Evolutionary conservation across 2,888 invertebrate genomes (phyloP), one percentile per base, ranked within the genome.

Genomic region (Nudaria mundana): DNA sequence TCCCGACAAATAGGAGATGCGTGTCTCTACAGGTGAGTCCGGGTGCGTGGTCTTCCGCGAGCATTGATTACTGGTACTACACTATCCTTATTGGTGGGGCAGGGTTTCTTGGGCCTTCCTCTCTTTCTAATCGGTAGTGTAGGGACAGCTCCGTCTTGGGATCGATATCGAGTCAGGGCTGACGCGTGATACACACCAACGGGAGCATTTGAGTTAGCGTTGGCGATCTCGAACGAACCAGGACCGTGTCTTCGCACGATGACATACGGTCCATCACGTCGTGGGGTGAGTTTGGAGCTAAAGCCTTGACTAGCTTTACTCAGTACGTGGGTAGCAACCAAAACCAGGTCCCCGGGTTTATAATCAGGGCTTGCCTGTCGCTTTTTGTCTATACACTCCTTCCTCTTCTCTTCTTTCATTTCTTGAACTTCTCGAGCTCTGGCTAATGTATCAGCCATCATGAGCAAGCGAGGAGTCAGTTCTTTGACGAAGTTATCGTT

Each of bases 211-310:
- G 15, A 14, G 3, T 1, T 3, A 2, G 13, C 28, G 4, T 3
- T 4, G n/a, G 15, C 15, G 8, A 28, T 8, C 3, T 14, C 7
- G 14, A 7, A 45, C 1, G 45, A 45, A 0, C 34, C 1, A 1
- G 39, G 39, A 0, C 44, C 44, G 13, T 38, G 38, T 1, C 26
- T 3, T 0, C 23, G 0, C 0, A 28, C 0, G 0, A 48, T 37
- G 0, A 40, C 5, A 5, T 49, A 44, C 5, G 46, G 46, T 0
- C 46, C 48, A 12, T 48, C 46, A 11, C 52, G 16, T 0, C 44
- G 31, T 0, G 46, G 44, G 0, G 35, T 30, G 1, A 48, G 30
- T 7, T 52, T 52, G 0, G 41, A 18, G 0, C 15, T 40, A 0
- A 37, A 2, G 0, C 39, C 40, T 0, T 35, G 31, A 5, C 7